Evolutionary conservation across 2,113 vertebrate genomes (phyloP).

Genomic region (Gambusia holbrooki): DNA sequence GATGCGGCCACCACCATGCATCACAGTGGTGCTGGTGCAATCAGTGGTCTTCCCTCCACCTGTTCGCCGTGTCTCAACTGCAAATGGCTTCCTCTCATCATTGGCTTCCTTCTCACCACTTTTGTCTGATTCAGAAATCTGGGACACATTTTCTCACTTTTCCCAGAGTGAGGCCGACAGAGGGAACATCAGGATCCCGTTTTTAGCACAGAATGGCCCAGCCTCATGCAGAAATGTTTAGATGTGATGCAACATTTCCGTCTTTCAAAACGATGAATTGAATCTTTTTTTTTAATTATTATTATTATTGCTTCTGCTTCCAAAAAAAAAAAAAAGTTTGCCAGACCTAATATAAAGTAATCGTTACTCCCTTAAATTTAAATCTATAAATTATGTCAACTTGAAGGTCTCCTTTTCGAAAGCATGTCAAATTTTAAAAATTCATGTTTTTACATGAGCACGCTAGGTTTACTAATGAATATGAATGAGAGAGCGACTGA

Average conservation of each 20-base stretch:
- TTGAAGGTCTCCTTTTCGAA: too few relatives aligned
- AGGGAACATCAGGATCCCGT: background rate
- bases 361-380: background rate
- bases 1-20: too few relatives aligned
- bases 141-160: background rate
- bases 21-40: too few relatives aligned
- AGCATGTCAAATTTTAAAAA: background rate
- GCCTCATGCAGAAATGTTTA: background rate
- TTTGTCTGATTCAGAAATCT: background rate
- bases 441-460: background rate
- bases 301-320: background rate
- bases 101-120: background rate
- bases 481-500: background rate
- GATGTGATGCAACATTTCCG: background rate
- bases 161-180: constrained; percentile 3
- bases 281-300: background rate
- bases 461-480: too few relatives aligned
- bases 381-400: too few relatives aligned
- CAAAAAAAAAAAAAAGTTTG: background rate
- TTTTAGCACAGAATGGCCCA: background rate
- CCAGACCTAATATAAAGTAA: background rate
- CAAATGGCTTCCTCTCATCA: background rate
- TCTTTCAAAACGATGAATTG: background rate
- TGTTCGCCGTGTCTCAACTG: background rate
- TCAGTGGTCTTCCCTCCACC: too few relatives aligned